Percentiles rank a stretch among this genome's conserved stretches.
These are phyloP conservation scores for Noturus placidus DNA, from an alignment of 2,113 vertebrate species.

Conservation along the genomic window DNA sequence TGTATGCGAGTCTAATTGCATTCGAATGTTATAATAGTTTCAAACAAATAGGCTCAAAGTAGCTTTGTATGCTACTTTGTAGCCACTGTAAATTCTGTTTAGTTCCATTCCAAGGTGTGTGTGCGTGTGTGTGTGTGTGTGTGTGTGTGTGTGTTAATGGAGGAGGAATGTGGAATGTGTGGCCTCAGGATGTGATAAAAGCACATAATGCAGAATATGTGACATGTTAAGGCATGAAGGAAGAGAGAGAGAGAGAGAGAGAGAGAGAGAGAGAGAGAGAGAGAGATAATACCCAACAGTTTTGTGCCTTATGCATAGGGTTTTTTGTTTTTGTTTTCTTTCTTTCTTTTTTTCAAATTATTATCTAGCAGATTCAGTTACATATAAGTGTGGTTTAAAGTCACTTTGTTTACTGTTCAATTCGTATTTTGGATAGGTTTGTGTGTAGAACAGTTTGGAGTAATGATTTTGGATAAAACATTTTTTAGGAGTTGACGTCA, in stretches of 20 bases:
- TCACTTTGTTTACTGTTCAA: not conserved
- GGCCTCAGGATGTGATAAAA: slow-evolving; percentile 13
- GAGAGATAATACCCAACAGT: not conserved
- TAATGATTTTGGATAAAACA: not conserved
- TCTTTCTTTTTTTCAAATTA: not conserved
- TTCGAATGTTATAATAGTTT: not conserved
- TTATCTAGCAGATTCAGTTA: not conserved
- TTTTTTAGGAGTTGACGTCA: not conserved
- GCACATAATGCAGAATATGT: not conserved
- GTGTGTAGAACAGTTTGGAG: not conserved
- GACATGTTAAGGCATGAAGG: not conserved
- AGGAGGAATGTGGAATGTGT: not conserved
- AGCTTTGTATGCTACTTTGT: not conserved
- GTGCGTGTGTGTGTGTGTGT: slow-evolving; percentile 13
- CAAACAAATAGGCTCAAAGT: not conserved
- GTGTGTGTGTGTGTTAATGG: not conserved
- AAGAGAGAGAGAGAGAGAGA: not conserved
- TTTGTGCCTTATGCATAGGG: not conserved
- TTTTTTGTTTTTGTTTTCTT: not conserved
- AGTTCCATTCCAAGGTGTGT: not conserved
- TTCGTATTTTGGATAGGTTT: not conserved
- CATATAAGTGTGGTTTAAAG: not conserved
- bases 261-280: not conserved
- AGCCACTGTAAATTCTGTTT: not conserved
- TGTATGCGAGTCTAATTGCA: not conserved